Evolutionary conservation across 1,140 invertebrate genomes (phyloP).

Genomic region (Heliconius himera): DNA sequence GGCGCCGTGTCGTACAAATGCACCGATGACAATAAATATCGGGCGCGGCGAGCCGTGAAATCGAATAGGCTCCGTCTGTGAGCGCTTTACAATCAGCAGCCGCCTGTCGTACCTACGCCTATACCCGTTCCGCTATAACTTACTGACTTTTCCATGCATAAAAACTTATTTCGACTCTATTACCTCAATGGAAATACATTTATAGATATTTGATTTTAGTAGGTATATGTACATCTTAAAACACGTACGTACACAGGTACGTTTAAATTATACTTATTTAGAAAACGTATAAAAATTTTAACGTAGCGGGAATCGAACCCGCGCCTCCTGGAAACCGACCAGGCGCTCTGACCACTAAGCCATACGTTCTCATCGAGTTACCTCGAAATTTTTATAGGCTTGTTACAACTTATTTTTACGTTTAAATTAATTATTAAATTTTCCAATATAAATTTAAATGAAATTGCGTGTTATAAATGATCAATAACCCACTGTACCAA

Average conservation of each 20-base stretch:
- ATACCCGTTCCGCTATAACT: constrained; percentile 62
- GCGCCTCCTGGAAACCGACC: too few species aligned
- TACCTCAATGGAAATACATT: constrained; percentile 31
- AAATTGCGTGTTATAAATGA: neutral
- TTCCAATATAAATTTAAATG: neutral
- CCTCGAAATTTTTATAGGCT: too few species aligned
- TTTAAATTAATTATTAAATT: neutral
- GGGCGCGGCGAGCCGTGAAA: constrained; percentile 78
- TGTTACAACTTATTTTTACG: too few species aligned
- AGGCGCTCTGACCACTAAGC: too few species aligned
- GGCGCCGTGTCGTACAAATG: constrained; percentile 78
- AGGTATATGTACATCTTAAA: too few species aligned
- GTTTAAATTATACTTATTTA: too few species aligned
- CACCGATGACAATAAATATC: constrained; percentile 81
- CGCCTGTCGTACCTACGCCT: constrained; percentile 72
- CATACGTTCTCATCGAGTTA: too few species aligned
- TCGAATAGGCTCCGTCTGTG: constrained; percentile 80
- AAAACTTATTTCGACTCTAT: constrained; percentile 61
- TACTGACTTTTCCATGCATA: constrained; percentile 67
- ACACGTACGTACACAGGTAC: too few species aligned
- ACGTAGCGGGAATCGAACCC: neutral
- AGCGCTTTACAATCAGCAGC: constrained; percentile 80
- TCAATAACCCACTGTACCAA: constrained; percentile 18
- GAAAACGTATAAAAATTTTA: too few species aligned
- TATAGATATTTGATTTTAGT: neutral